Conservation (phyloP, 2,888 invertebrate genomes). For the Timema podura region DNA sequence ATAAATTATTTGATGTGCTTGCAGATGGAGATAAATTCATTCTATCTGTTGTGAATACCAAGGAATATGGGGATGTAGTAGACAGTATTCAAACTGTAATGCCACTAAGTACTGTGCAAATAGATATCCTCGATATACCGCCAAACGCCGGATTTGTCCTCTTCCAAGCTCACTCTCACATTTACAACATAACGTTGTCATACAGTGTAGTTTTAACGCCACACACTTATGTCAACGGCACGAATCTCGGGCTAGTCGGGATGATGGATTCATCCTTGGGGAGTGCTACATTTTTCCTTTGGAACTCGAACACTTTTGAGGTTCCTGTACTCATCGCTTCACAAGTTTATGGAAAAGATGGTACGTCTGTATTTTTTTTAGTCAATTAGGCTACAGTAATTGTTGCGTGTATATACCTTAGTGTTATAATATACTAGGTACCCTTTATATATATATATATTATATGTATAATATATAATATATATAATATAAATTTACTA, state of each 20-base stretch:
- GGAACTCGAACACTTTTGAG: slow-evolving; percentile 44
- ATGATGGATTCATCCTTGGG: slow-evolving; percentile 36
- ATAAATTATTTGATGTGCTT: too few species aligned
- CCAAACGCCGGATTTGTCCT: slow-evolving; percentile 52
- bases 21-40: slow-evolving; percentile 30
- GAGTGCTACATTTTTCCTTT: slow-evolving; percentile 44
- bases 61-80: slow-evolving; percentile 34
- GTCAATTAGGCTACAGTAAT: slow-evolving; percentile 20
- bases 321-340: slow-evolving; percentile 48
- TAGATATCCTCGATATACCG: slow-evolving; percentile 48
- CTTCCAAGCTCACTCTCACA: slow-evolving; percentile 61
- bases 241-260: slow-evolving; percentile 57
- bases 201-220: slow-evolving; percentile 42
- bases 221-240: slow-evolving; percentile 51
- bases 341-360: slow-evolving; percentile 49
- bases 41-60: slow-evolving; percentile 23
- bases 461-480: too few species aligned
- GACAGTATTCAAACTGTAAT: slow-evolving; percentile 37
- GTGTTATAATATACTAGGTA: too few species aligned
- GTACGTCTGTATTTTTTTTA: slow-evolving; percentile 43
- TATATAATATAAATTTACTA: background rate
- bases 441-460: too few species aligned
- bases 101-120: slow-evolving; percentile 35
- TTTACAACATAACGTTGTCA: slow-evolving; percentile 54
- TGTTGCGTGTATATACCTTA: background rate